A percentile compares a stretch with the other conserved stretches of the same genome.
phyloP scores from a whole-genome alignment of 2,797 vertebrate species.

The Mastacembelus armatus region DNA sequence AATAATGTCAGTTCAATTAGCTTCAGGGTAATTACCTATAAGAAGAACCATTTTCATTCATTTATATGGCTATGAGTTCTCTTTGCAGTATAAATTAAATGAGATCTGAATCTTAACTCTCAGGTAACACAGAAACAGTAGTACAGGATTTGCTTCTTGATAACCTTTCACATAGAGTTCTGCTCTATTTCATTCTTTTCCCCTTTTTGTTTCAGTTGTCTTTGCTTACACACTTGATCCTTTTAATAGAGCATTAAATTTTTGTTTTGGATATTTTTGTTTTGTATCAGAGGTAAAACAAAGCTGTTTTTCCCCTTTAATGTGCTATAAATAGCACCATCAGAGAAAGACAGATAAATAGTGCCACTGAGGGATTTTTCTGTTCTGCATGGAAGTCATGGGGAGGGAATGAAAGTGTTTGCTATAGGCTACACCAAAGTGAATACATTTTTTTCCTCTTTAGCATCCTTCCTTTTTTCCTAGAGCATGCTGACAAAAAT shows the following conservation, averaged over 20 bases:
- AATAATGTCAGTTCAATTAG: constrained; percentile 23
- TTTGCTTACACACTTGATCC: constrained; percentile 37
- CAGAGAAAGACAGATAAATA: constrained; percentile 62
- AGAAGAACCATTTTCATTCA: constrained; percentile 36
- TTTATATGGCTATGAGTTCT: constrained; percentile 23
- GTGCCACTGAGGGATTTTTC: constrained; percentile 59
- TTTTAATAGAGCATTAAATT: constrained; percentile 39
- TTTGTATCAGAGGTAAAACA: constrained; percentile 50
- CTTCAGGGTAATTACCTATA: constrained; percentile 27
- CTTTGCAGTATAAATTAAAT: constrained; percentile 32
- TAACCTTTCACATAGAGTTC: constrained; percentile 16
- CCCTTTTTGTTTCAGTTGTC: constrained; percentile 14
- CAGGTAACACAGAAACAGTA: constrained; percentile 10
- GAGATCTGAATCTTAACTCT: constrained; percentile 19
- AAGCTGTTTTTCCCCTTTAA: constrained; percentile 37
- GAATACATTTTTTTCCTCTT: constrained; percentile 51
- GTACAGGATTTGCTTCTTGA: constrained; percentile 22
- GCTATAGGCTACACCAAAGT: constrained; percentile 48
- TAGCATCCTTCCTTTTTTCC: constrained; percentile 33
- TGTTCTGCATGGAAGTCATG: constrained; percentile 41
- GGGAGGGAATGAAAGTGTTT: constrained; percentile 27
- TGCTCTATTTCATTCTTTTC: background rate
- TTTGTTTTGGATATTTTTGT: constrained; percentile 43
- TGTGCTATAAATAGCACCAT: constrained; percentile 71
- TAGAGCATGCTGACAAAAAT: constrained; percentile 33